These are phyloP conservation scores for Lasioglossum leucozonium DNA, from an alignment of 2,888 invertebrate genomes.

Conservation along the genomic window DNA sequence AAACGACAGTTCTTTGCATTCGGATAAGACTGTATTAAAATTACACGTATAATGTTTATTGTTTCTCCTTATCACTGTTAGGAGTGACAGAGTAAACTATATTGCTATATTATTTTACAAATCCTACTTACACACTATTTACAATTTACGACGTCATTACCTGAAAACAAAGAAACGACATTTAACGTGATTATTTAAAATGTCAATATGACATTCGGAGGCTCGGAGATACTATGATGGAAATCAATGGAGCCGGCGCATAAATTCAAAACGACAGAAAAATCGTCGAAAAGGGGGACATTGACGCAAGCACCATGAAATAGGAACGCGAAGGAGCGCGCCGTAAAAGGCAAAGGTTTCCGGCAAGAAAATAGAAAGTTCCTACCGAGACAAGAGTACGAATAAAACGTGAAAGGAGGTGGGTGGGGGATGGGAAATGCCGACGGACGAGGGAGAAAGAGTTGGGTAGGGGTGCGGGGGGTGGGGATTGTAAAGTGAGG, in stretches of 20 bases:
- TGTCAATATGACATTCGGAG: too few relatives aligned
- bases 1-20: too few relatives aligned
- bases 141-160: too few relatives aligned
- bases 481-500: background rate
- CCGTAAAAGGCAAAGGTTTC: slow-evolving; percentile 7
- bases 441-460: background rate
- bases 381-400: background rate
- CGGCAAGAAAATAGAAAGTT: slow-evolving; percentile 15
- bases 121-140: too few relatives aligned
- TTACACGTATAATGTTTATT: too few relatives aligned
- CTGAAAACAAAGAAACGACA: too few relatives aligned
- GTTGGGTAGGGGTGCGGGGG: background rate
- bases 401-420: background rate
- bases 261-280: background rate
- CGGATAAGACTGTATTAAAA: too few relatives aligned
- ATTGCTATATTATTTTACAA: too few relatives aligned
- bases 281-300: background rate
- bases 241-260: background rate
- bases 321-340: background rate
- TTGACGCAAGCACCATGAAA: background rate
- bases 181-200: too few relatives aligned
- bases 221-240: background rate
- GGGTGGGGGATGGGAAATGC: too few relatives aligned
- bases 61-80: too few relatives aligned
- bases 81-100: too few relatives aligned